A percentile compares a stretch with the other conserved stretches of the same genome.
Conservation (phyloP, 2,113 vertebrate species). For the Podarcis cretensis region DNA sequence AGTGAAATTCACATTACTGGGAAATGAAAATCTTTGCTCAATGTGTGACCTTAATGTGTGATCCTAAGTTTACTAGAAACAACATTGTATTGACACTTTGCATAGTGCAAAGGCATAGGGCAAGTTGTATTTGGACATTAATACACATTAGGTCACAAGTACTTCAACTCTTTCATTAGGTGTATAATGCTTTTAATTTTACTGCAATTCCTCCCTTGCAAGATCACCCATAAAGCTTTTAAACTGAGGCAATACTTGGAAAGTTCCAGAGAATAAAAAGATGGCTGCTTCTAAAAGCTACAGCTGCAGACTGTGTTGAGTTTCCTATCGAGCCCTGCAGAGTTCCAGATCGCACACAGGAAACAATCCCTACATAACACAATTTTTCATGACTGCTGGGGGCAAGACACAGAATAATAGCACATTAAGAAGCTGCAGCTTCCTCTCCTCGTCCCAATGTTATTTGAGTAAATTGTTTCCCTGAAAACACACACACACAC, state of each 20-base stretch:
- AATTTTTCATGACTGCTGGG: constrained; percentile 62
- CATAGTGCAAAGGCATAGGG: constrained; percentile 18
- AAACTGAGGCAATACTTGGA: background rate
- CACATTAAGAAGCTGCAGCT: constrained; percentile 70
- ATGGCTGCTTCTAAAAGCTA: constrained; percentile 76
- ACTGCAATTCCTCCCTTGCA: constrained; percentile 18
- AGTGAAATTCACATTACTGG: constrained; percentile 34
- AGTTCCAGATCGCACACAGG: constrained; percentile 64
- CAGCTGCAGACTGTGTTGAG: constrained; percentile 36
- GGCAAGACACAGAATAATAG: constrained; percentile 62
- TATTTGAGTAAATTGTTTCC: constrained; percentile 76
- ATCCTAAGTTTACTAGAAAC: constrained; percentile 42
- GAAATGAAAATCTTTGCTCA: constrained; percentile 48
- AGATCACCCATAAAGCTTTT: constrained; percentile 29
- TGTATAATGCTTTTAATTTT: constrained; percentile 26
- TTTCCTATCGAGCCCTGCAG: constrained; percentile 63
- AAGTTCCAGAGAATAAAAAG: constrained; percentile 41
- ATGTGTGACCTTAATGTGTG: constrained; percentile 17
- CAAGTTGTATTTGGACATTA: constrained; percentile 17
- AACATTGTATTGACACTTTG: constrained; percentile 20
- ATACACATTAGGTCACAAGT: background rate
- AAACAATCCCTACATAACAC: constrained; percentile 63
- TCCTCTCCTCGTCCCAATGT: constrained; percentile 57
- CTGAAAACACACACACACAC: constrained; percentile 75
- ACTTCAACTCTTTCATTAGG: constrained; percentile 33